A percentile compares a stretch with the other conserved stretches of the same genome.
Evolutionary conservation across 2,888 invertebrate genomes (phyloP).

Genomic region (Colostygia pectinataria): DNA sequence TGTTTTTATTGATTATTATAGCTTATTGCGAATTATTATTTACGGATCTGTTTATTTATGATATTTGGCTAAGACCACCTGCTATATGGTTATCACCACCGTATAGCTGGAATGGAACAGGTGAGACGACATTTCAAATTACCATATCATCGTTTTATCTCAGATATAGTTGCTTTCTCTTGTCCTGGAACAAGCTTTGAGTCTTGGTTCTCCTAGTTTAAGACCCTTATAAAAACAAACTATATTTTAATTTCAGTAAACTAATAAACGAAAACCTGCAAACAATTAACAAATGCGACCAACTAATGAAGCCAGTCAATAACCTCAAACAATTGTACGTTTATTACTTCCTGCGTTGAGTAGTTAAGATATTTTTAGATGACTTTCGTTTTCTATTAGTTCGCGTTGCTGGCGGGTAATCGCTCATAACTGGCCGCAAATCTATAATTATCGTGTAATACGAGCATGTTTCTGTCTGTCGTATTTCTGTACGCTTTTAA

Average conservation of each 20-base stretch:
- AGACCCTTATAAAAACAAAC: too few species aligned
- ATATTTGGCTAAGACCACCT: not conserved
- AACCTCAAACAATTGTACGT: not conserved
- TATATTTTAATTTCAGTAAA: too few species aligned
- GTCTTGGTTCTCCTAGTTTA: too few species aligned
- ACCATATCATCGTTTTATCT: slow-evolving; percentile 1
- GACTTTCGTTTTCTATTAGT: slow-evolving; percentile 40
- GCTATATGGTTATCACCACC: not conserved
- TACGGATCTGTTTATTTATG: not conserved
- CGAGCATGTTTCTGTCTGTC: slow-evolving; percentile 7
- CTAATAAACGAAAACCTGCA: too few species aligned
- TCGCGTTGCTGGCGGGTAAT: slow-evolving; percentile 22
- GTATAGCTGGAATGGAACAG: slow-evolving; percentile 1
- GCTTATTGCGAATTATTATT: slow-evolving; percentile 3
- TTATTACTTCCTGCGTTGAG: slow-evolving; percentile 7
- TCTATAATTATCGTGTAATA: slow-evolving; percentile 12
- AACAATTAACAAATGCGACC: too few species aligned
- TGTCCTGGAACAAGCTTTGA: too few species aligned
- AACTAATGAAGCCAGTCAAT: not conserved
- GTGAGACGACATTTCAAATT: slow-evolving; percentile 1
- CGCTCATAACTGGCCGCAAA: slow-evolving; percentile 6
- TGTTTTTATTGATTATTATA: not conserved
- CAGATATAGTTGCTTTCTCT: too few species aligned
- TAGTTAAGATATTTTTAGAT: slow-evolving; percentile 31
- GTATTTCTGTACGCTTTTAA: not conserved